Evolutionary conservation across 2,113 vertebrate species (phyloP).

Genomic region (Odobenus rosmarus): DNA sequence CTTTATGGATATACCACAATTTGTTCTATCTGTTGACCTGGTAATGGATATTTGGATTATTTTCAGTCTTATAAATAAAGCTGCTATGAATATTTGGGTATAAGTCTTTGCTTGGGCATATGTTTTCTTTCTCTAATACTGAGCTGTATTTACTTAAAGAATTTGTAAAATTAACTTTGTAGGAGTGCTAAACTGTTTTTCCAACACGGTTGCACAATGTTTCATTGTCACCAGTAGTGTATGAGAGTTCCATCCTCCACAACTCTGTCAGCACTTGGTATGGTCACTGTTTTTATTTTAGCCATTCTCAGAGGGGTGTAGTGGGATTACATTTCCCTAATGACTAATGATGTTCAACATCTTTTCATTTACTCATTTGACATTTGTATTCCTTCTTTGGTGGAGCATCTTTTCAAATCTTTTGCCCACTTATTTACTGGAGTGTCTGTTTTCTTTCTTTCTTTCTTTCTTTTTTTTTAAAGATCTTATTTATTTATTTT

Average conservation of each 20-base stretch:
- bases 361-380: background rate
- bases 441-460: background rate
- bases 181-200: background rate
- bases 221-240: background rate
- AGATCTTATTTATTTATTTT: no score
- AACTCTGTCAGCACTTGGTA: background rate
- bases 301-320: background rate
- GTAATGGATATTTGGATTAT: background rate
- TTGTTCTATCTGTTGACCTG: background rate
- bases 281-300: background rate
- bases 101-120: background rate
- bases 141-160: background rate
- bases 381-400: background rate
- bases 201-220: background rate
- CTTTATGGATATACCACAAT: background rate
- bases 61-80: background rate
- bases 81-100: background rate
- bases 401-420: background rate
- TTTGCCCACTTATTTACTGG: background rate
- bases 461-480: no score
- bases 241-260: background rate
- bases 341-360: background rate
- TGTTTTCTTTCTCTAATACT: background rate
- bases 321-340: background rate
- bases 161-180: background rate